Evolutionary conservation across 2,888 invertebrate species (phyloP), one percentile per base, ranked within the genome.

Genomic region (Ophioninae sp.): DNA sequence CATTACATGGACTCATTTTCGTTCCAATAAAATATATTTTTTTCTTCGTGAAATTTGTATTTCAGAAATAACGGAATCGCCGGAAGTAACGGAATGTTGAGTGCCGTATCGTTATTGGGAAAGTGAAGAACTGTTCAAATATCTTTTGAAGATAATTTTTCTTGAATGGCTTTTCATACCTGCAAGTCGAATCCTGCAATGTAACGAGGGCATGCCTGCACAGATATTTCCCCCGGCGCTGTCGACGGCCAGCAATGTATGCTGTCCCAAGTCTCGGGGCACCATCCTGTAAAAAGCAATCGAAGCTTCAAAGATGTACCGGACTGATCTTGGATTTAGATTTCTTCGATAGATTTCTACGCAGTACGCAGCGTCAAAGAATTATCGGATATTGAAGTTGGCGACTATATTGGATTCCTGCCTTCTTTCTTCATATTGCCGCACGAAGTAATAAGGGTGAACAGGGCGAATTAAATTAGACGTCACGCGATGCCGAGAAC

Each of bases 171-270:
- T 72, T 59, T 23, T 70, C 44, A n/a, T 81, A 92, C 92, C 89
- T 88, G 87, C 50, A 85, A 79, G 81, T 92, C 89, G 82, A 95
- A 95, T 84, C 94, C 94, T 56, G 92, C 91, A 69, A 95, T 93
- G 88, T 95, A 95, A 64, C 91, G 89, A 0, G 95, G 95, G 87
- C 95, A 95, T 0, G 91, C 86, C 64, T 91, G 90, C 21, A 91
- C 89, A 8, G 93, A 92, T 70, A 93, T 85, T 17, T 93, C 92
- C 30, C 93, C 93, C 2, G 94, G 93, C 21, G 92, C 88, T 0
- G 94, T 94, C 39, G 93, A 92, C 1, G 94, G 93, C 95, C 95
- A 95, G 87, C 95, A 95, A 21, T 94, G 87, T 80, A 95, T 93
- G 0, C 92, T 91, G 86, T 95, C 95, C 94, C 94, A 95, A 65